Conservation (phyloP, 1,140 invertebrate genomes). For the Drosophila sp. region DNA sequence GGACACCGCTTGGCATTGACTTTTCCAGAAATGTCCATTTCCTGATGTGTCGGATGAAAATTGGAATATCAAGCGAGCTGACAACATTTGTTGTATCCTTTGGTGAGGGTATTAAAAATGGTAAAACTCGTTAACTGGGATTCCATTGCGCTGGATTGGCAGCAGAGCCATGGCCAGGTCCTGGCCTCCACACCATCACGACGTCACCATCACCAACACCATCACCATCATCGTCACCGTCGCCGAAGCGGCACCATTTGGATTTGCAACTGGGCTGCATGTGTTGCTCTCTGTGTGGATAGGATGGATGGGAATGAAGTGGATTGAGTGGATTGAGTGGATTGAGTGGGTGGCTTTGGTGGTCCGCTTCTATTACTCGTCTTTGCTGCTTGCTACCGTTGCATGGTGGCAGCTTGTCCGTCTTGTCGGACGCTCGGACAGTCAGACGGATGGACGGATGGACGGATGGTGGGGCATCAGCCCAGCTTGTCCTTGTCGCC, state of each 20-base stretch:
- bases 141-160: slow-evolving; percentile 61
- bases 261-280: slow-evolving; percentile 68
- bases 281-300: slow-evolving; percentile 20
- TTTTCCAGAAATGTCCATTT: too few relatives aligned
- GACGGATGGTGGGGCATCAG: too few relatives aligned
- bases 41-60: too few relatives aligned
- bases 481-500: slow-evolving; percentile 23
- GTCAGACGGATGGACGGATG: too few relatives aligned
- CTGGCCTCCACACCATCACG: slow-evolving; percentile 14
- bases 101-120: slow-evolving; percentile 43
- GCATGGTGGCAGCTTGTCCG: slow-evolving; percentile 39
- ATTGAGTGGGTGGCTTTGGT: slow-evolving; percentile 33
- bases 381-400: slow-evolving; percentile 66
- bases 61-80: background rate
- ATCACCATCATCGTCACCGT: slow-evolving; percentile 14
- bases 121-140: slow-evolving; percentile 77
- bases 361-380: slow-evolving; percentile 42
- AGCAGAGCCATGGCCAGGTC: slow-evolving; percentile 15
- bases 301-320: background rate
- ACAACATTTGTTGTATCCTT: slow-evolving; percentile 2
- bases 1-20: too few relatives aligned
- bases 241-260: slow-evolving; percentile 19
- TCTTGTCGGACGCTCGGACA: slow-evolving; percentile 7
- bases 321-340: slow-evolving; percentile 14
- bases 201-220: slow-evolving; percentile 6